These are phyloP conservation scores for Mus minutoides DNA, from an alignment of 2,797 vertebrate genomes.

Conservation along the genomic window DNA sequence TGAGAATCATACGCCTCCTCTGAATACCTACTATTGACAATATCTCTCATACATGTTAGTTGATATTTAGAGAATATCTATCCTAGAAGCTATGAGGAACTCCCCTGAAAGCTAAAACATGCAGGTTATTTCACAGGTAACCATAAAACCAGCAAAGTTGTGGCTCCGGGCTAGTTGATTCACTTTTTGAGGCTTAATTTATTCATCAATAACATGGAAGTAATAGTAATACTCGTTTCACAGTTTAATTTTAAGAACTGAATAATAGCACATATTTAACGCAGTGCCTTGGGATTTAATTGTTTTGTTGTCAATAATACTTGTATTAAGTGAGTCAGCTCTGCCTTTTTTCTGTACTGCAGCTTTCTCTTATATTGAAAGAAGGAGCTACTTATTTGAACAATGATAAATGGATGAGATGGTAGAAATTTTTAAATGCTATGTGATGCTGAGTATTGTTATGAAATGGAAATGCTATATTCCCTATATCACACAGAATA, in stretches of 20 bases:
- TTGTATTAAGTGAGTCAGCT: background rate
- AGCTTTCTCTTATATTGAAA: constrained; percentile 48
- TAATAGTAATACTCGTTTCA: constrained; percentile 41
- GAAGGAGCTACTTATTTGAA: background rate
- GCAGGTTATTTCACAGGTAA: constrained; percentile 32
- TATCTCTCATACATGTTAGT: constrained; percentile 7
- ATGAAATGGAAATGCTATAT: background rate
- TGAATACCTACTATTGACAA: constrained; percentile 69
- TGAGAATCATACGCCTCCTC: constrained; percentile 71
- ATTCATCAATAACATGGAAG: constrained; percentile 41
- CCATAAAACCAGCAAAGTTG: constrained; percentile 35
- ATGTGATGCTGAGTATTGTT: background rate
- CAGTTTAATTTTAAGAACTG: constrained; percentile 55
- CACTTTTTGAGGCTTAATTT: constrained; percentile 32
- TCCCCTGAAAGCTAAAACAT: constrained; percentile 12
- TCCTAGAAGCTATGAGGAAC: constrained; percentile 18
- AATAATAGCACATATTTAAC: background rate
- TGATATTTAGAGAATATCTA: background rate
- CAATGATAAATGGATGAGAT: background rate
- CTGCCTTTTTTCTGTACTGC: background rate
- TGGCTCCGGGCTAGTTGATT: background rate
- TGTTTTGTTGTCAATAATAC: background rate
- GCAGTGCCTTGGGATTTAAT: constrained; percentile 2
- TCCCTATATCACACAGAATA: background rate
- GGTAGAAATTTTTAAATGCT: background rate